These are phyloP conservation scores for Cryptocephalus moraei DNA, from an alignment of 2,888 invertebrate species.

Conservation along the genomic window DNA sequence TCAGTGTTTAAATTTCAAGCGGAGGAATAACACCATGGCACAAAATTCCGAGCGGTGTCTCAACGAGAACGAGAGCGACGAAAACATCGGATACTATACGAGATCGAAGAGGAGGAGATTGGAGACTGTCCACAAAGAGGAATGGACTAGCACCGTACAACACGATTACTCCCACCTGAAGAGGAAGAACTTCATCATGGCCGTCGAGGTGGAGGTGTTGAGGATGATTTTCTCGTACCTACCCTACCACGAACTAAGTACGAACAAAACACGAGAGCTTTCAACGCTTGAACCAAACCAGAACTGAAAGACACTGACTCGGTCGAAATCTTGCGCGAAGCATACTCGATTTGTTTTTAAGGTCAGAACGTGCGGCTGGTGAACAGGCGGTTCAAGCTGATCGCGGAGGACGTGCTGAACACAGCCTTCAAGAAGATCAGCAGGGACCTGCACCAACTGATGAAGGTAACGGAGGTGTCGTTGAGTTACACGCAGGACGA, in stretches of 20 bases:
- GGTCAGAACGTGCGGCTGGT: slow-evolving; percentile 26
- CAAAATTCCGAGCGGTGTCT: slow-evolving; percentile 21
- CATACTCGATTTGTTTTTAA: slow-evolving; percentile 12
- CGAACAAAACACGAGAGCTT: background rate
- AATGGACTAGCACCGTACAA: slow-evolving; percentile 3
- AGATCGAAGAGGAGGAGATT: slow-evolving; percentile 21
- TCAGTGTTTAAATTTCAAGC: too few species aligned
- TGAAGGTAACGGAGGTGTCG: slow-evolving; percentile 19
- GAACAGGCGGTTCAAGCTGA: slow-evolving; percentile 24
- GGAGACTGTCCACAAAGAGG: slow-evolving; percentile 16
- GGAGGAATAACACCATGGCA: background rate
- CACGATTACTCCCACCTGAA: slow-evolving; percentile 8
- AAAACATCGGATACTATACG: slow-evolving; percentile 16
- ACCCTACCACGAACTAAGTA: slow-evolving; percentile 29
- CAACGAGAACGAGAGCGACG: slow-evolving; percentile 16
- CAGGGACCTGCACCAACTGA: slow-evolving; percentile 19
- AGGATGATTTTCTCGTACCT: slow-evolving; percentile 25
- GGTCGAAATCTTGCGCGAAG: background rate
- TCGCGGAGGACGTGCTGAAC: slow-evolving; percentile 28
- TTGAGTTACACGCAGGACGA: slow-evolving; percentile 26
- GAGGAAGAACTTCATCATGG: slow-evolving; percentile 26
- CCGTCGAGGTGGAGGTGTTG: slow-evolving; percentile 27
- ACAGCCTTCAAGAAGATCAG: slow-evolving; percentile 21
- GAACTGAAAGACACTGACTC: background rate
- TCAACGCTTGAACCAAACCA: too few species aligned